Percentiles rank a stretch among this genome's conserved stretches.
phyloP scores from a whole-genome alignment of 30 jellyfish, hydroid and myxozoan species.

The Aurelia sp. region DNA sequence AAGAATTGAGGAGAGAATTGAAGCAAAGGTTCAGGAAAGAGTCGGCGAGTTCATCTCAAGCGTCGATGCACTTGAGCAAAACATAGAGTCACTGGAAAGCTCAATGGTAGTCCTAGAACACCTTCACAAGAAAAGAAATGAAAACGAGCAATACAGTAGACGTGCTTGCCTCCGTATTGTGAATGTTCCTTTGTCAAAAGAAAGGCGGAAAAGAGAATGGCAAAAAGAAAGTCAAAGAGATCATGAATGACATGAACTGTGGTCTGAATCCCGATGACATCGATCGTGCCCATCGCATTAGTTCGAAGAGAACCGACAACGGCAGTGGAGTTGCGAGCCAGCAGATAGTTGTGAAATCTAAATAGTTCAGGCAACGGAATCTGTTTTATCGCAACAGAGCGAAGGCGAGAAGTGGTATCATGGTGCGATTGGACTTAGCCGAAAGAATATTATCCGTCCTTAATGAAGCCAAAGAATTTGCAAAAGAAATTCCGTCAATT shows the following conservation, averaged over 20 bases:
- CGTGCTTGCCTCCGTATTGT: constrained; percentile 31
- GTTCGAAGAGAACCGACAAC: constrained; percentile 22
- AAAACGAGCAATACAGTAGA: constrained; percentile 46
- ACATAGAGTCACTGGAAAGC: constrained; percentile 26
- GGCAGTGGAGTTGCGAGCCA: constrained; percentile 2
- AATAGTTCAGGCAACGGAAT: constrained; percentile 19
- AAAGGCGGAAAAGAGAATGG: constrained; percentile 29
- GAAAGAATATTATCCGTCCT: constrained; percentile 1
- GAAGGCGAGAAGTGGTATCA: constrained; percentile 16
- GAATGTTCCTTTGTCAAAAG: constrained; percentile 28
- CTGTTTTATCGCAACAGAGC: constrained; percentile 17
- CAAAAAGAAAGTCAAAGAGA: background rate
- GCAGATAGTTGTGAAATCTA: constrained; percentile 25
- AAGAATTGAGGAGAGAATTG: background rate
- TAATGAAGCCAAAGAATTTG: constrained; percentile 46
- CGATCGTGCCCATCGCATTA: constrained; percentile 53
- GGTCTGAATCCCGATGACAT: constrained; percentile 41
- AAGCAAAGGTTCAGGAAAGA: constrained; percentile 3
- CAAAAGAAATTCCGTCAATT: constrained; percentile 1
- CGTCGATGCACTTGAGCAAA: background rate
- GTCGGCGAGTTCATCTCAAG: constrained; percentile 7
- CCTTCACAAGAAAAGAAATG: constrained; percentile 26
- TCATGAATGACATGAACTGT: constrained; percentile 31
- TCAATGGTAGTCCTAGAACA: constrained; percentile 45
- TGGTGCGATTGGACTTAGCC: constrained; percentile 52